phyloP scores from a whole-genome alignment of 2,797 vertebrate species.

The Melanotaenia nigrans region DNA sequence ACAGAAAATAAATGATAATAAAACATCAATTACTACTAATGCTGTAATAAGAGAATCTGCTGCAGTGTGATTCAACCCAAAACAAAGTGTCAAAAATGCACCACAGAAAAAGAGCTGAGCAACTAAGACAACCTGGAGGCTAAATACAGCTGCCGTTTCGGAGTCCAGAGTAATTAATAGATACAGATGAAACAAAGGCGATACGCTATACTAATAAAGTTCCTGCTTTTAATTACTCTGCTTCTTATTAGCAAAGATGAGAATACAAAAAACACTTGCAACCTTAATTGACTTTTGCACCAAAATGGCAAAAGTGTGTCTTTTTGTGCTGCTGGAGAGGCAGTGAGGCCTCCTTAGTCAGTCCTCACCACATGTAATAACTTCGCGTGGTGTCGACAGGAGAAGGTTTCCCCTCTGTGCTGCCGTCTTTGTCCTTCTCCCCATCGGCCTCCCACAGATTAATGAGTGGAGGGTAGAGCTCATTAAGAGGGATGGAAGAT shows the following conservation, averaged over 20 bases:
- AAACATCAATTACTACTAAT: conserved; percentile 78
- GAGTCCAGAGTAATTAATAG: conserved; percentile 62
- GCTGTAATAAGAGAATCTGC: conserved; percentile 74
- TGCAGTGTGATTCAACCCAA: conserved; percentile 73
- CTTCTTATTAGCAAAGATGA: conserved; percentile 90
- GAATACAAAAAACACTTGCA: conserved; percentile 87
- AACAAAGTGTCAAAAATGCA: conserved; percentile 80
- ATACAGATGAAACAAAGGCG: conserved; percentile 81
- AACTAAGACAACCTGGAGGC: conserved; percentile 86
- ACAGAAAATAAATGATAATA: conserved; percentile 57
- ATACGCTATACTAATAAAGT: conserved; percentile 96
- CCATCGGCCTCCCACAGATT: conserved; percentile 97
- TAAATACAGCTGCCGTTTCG: conserved; percentile 87
- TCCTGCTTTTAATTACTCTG: conserved; percentile 86
- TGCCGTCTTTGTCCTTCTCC: conserved; percentile 95
- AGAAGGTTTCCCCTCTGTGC: conserved; percentile 89
- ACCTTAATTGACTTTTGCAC: conserved; percentile 87
- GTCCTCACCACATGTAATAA: conserved; percentile 99
- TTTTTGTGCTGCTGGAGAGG: conserved; percentile 87
- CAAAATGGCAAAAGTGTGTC: conserved; percentile 93
- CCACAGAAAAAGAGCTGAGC: conserved; percentile 82
- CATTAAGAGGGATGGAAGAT: conserved; percentile 96
- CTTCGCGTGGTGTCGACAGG: conserved; percentile 98
- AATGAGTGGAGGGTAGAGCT: conserved; percentile 98
- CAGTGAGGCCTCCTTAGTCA: conserved; percentile 78